Conservation (phyloP, 1,140 invertebrate genomes). For the Potamilus streckersoni region DNA sequence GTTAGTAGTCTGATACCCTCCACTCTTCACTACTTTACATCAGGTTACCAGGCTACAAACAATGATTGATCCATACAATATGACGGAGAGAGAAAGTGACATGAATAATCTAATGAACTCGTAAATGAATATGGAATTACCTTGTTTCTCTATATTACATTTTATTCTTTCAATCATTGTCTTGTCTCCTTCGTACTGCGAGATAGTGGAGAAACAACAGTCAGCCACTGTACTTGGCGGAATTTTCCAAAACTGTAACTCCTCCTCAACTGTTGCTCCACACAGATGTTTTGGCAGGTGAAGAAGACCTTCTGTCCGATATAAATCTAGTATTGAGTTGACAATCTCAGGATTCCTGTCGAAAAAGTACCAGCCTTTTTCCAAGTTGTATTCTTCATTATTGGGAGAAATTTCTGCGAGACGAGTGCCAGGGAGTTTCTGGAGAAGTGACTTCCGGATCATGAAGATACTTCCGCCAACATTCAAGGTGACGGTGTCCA, state of each 20-base stretch:
- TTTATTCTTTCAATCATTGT: background rate
- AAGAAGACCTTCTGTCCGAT: constrained; percentile 89
- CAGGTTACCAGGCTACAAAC: no score
- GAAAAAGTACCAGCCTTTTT: constrained; percentile 97
- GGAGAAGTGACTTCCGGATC: no score
- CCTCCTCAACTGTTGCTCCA: constrained; percentile 66
- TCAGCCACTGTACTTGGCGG: constrained; percentile 30
- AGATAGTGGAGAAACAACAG: constrained; percentile 43
- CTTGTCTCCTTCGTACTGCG: constrained; percentile 32
- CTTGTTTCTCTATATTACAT: background rate
- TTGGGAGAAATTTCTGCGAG: no score
- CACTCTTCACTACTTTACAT: no score
- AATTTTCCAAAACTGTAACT: constrained; percentile 51
- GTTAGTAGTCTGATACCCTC: no score
- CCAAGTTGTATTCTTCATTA: constrained; percentile 10
- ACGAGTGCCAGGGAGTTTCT: no score
- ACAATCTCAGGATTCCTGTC: constrained; percentile 96
- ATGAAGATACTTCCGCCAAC: no score
- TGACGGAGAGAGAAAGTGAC: background rate
- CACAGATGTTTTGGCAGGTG: constrained; percentile 98
- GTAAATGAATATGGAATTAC: background rate
- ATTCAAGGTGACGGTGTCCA: no score
- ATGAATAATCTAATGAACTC: background rate
- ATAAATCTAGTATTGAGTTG: constrained; percentile 95
- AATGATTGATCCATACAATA: no score